phyloP scores from a whole-genome alignment of 2,888 invertebrate genomes.

The Eristalis intricaria region DNA sequence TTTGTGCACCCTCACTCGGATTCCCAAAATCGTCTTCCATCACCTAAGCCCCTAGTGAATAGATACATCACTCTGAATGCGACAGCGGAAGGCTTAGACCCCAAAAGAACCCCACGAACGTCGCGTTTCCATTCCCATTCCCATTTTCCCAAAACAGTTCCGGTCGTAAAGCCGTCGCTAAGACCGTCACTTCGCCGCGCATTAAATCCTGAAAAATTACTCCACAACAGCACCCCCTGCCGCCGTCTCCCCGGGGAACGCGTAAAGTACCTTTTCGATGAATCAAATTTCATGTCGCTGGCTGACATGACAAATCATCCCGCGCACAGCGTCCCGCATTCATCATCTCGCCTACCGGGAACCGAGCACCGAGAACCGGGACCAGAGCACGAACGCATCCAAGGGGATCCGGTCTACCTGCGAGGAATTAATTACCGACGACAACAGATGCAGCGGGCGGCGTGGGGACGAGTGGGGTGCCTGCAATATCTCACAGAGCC shows the following conservation, averaged over 20 bases:
- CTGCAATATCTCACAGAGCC: slow-evolving; percentile 7
- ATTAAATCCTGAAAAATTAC: slow-evolving; percentile 42
- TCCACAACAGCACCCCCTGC: not conserved
- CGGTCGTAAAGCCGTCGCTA: slow-evolving; percentile 62
- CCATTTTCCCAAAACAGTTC: slow-evolving; percentile 52
- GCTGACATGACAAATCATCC: slow-evolving; percentile 64
- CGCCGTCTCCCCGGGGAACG: slow-evolving; percentile 24
- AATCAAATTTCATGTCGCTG: slow-evolving; percentile 30
- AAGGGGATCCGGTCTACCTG: slow-evolving; percentile 54
- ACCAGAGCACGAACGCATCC: not conserved
- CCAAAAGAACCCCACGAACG: not conserved
- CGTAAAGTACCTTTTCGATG: not conserved
- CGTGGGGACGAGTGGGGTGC: not conserved
- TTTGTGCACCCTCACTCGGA: not conserved
- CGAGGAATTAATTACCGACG: slow-evolving; percentile 61
- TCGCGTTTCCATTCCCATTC: slow-evolving; percentile 33
- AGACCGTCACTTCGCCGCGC: slow-evolving; percentile 13
- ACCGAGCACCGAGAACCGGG: not conserved
- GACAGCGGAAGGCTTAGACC: slow-evolving; percentile 2
- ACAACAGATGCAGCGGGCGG: slow-evolving; percentile 23
- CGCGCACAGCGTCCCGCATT: slow-evolving; percentile 43
- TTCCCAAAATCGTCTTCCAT: not conserved
- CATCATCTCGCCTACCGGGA: slow-evolving; percentile 28
- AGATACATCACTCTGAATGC: not conserved
- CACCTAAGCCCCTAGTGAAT: not conserved